Conservation (phyloP, 2,113 vertebrate genomes). For the Psophia crepitans region DNA sequence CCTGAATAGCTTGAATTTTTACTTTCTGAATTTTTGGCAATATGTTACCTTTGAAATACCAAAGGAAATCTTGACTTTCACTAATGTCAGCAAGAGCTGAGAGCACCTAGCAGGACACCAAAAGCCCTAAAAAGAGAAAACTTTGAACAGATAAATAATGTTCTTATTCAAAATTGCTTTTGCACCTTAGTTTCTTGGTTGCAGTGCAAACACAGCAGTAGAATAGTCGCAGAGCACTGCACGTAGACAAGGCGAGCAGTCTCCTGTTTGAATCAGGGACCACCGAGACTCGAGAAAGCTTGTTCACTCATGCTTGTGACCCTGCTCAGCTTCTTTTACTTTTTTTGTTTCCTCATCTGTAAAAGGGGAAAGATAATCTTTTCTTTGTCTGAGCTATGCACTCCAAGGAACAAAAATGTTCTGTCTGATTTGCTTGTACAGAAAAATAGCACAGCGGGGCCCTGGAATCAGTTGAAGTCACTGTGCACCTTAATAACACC, state of each 20-base stretch:
- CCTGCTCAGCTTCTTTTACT: not conserved
- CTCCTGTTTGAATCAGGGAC: constrained; percentile 26
- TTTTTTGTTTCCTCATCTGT: constrained; percentile 29
- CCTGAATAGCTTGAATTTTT: constrained; percentile 52
- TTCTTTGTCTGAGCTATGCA: constrained; percentile 43
- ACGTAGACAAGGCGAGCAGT: not conserved
- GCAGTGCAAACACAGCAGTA: not conserved
- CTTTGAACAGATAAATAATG: not conserved
- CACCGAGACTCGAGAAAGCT: constrained; percentile 4
- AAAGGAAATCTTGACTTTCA: not conserved
- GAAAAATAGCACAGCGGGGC: not conserved
- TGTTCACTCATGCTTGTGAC: not conserved
- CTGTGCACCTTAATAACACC: constrained; percentile 18
- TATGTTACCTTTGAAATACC: not conserved
- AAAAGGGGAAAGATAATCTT: constrained; percentile 16
- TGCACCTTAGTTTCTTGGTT: constrained; percentile 24
- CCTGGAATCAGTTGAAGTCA: not conserved
- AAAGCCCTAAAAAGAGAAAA: not conserved
- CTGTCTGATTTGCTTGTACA: constrained; percentile 1
- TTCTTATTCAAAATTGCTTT: constrained; percentile 7
- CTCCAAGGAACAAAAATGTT: constrained; percentile 27
- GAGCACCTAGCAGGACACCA: not conserved
- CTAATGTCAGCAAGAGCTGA: not conserved
- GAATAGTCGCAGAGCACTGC: not conserved
- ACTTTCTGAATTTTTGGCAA: not conserved